Base-by-base conservation (phyloP, 37 sponge, comb jelly and placozoan genomes). In the Crambe crambe region DNA sequence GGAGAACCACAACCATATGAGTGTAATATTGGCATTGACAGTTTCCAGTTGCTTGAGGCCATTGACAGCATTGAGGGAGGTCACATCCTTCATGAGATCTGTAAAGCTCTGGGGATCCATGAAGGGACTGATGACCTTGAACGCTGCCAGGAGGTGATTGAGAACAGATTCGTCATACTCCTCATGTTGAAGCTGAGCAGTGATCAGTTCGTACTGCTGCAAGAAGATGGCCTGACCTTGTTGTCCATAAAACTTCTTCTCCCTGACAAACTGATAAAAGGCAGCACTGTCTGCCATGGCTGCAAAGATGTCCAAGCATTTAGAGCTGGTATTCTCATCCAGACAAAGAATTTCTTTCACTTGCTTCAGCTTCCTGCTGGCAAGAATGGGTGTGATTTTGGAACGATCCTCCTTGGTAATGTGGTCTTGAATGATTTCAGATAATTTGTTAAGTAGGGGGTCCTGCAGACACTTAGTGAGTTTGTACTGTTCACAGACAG, bases 111-210 rank as follows among this genome's bases (percentile, higher is more conserved):
- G 80, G 25, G 83, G 38, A 57, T 90, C 88, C 74, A 86, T 58
- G 82, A 94, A 94, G 36, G 88, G 91, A 47, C 44, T 58, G 10
- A 94, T 86, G 63, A 77, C 76, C 20, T 82, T 72, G 80, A 87
- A 94, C 3, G 95, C 95, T 27, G 80, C 88, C 36, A 43, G 47
- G 68, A 94, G 95, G 64, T 94, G 95, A 68, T 83, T 94, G 32
- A 94, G 82, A 1, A 94, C 88, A 1, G 22, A 34, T 57, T 94
- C 95, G 37, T 94, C 83, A 63, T 94, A 93, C 26, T 93, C 94
- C 29, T 93, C 89, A 81, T 93, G 87, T 44, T 89, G 89, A 0
- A 93, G 71, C 74, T 85, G 85, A 23, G 82, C 76, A 9, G 94
- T 89, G 47, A 93, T 93, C 58, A 93, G 76, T 35, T 85, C 86